A percentile compares a stretch with the other conserved stretches of the same genome.
These are phyloP conservation scores for Diprion similis DNA, from an alignment of 1,140 invertebrate species.

Conservation along the genomic window DNA sequence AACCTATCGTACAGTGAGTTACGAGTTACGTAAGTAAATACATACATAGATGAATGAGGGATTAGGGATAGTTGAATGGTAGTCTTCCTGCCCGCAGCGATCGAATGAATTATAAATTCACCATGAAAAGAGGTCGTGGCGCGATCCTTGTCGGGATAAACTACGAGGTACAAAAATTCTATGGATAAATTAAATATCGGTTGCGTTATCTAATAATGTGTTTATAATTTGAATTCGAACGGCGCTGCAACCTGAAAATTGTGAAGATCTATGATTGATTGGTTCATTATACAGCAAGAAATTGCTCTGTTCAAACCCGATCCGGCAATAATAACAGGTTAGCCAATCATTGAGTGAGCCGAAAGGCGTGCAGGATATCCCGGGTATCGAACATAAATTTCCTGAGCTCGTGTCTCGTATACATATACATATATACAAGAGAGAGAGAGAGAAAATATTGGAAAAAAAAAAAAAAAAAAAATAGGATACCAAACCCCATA, in stretches of 20 bases:
- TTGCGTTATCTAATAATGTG: neutral
- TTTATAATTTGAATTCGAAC: neutral
- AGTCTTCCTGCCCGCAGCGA: too few relatives aligned
- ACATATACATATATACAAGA: constrained; percentile 7
- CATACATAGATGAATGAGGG: too few relatives aligned
- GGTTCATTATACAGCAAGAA: neutral
- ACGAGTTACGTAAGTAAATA: too few relatives aligned
- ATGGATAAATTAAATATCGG: neutral
- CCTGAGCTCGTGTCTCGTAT: neutral
- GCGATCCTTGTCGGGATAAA: neutral
- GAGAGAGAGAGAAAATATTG: neutral
- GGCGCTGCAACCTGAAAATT: neutral
- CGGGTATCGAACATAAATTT: neutral
- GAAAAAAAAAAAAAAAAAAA: too few relatives aligned
- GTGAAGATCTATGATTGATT: neutral
- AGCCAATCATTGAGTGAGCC: neutral
- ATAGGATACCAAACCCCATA: too few relatives aligned
- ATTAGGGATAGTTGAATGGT: too few relatives aligned
- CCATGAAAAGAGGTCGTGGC: too few relatives aligned
- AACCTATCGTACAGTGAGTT: too few relatives aligned
- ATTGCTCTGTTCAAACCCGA: constrained; percentile 3
- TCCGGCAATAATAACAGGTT: neutral
- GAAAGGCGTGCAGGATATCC: neutral
- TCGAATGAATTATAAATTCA: too few relatives aligned
- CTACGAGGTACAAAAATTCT: neutral